phyloP scores from a whole-genome alignment of 2,113 vertebrate genomes.

The Heterotilapia buettikoferi region DNA sequence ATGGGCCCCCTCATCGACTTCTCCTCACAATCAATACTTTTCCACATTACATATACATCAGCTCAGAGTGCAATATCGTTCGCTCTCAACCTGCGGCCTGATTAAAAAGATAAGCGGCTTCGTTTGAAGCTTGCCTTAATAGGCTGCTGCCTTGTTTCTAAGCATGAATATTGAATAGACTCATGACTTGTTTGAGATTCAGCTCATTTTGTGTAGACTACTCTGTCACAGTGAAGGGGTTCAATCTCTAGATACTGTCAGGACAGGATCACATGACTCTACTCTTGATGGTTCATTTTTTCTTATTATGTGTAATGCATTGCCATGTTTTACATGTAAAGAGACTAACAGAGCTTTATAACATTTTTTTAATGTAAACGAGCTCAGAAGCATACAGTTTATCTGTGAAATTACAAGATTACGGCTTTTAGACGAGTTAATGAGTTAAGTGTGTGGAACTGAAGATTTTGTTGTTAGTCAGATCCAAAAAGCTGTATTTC shows the following conservation, averaged over 20 bases:
- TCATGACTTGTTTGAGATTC: conserved; percentile 23
- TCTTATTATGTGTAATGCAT: neutral
- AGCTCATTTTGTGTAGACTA: conserved; percentile 8
- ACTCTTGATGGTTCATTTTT: no score
- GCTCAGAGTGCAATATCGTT: conserved; percentile 25
- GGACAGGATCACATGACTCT: neutral
- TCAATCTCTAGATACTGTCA: neutral
- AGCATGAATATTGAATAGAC: conserved; percentile 51
- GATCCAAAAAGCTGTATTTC: neutral
- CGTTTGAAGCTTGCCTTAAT: conserved; percentile 49
- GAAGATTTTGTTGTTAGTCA: neutral
- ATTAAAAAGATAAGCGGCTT: conserved; percentile 65
- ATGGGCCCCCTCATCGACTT: neutral
- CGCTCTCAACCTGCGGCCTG: conserved; percentile 56
- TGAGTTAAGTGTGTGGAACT: neutral
- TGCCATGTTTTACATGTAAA: neutral
- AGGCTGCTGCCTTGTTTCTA: conserved; percentile 47
- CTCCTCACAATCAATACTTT: conserved; percentile 38
- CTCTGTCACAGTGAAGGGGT: neutral
- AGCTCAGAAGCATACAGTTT: rapidly evolving
- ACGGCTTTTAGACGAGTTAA: neutral
- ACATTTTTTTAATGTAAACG: neutral
- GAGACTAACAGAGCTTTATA: rapidly evolving
- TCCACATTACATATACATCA: conserved; percentile 57
- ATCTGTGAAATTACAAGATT: neutral